Conservation (phyloP, 1,140 invertebrate genomes). For the Brachionus sp. region DNA sequence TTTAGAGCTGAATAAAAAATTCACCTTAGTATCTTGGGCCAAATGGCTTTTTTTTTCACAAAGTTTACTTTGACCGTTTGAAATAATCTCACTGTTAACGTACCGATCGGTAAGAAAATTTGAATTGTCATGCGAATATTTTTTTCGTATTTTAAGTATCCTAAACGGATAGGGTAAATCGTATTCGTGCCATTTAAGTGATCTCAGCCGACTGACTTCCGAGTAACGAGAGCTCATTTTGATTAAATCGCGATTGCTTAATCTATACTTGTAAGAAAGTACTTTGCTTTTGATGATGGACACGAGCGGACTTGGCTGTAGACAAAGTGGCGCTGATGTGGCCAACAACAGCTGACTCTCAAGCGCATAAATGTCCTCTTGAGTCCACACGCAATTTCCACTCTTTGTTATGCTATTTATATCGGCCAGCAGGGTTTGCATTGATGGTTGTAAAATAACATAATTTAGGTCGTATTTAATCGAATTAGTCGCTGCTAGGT, state of each 20-base stretch:
- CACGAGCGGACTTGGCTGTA: slow-evolving; percentile 77
- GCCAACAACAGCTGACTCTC: slow-evolving; percentile 78
- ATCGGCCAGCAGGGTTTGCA: slow-evolving; percentile 74
- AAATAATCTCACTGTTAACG: slow-evolving; percentile 65
- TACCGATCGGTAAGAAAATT: not conserved
- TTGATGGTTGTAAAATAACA: slow-evolving; percentile 79
- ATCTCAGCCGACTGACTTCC: slow-evolving; percentile 52
- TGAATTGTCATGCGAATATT: slow-evolving; percentile 47
- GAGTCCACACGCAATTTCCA: slow-evolving; percentile 66
- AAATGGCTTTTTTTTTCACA: not conserved
- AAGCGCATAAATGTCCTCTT: slow-evolving; percentile 72
- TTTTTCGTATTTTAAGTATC: slow-evolving; percentile 53
- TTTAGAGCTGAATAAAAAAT: not conserved
- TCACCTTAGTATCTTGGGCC: not conserved
- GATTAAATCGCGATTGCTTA: slow-evolving; percentile 71
- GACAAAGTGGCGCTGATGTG: slow-evolving; percentile 75
- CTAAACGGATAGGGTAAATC: slow-evolving; percentile 35
- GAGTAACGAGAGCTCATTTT: slow-evolving; percentile 56
- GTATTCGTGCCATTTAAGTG: slow-evolving; percentile 57
- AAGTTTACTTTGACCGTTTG: slow-evolving; percentile 49
- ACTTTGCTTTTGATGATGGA: slow-evolving; percentile 70
- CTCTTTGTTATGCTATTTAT: slow-evolving; percentile 68
- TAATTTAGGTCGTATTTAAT: slow-evolving; percentile 62
- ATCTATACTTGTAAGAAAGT: slow-evolving; percentile 70
- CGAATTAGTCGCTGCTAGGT: slow-evolving; percentile 48